Evolutionary conservation across 2,888 invertebrate species (phyloP).

Genomic region (Lasioglossum oenotherae): DNA sequence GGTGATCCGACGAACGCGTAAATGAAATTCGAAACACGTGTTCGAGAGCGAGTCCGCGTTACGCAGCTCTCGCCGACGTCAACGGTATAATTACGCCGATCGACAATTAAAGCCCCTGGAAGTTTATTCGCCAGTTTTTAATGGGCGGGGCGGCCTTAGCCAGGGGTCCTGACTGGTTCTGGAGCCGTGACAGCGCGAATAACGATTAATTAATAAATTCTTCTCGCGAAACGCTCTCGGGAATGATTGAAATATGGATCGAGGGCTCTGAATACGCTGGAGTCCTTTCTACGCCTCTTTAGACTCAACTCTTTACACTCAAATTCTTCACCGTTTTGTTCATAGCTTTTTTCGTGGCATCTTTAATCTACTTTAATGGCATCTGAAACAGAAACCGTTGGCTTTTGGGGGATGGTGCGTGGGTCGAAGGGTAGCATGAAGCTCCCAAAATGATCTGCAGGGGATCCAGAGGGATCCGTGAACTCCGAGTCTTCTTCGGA

Average conservation of each 20-base stretch:
- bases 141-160: constrained; percentile 25
- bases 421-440: neutral
- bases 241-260: constrained; percentile 3
- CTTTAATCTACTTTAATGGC: too few species aligned
- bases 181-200: neutral
- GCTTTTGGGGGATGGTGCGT: neutral
- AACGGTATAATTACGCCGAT: constrained; percentile 29
- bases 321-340: too few species aligned
- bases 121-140: constrained; percentile 19
- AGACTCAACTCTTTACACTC: too few species aligned
- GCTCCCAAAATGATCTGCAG: constrained; percentile 15
- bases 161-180: constrained; percentile 19
- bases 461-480: constrained; percentile 36
- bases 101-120: constrained; percentile 35
- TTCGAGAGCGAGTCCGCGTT: constrained; percentile 15
- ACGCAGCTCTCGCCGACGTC: constrained; percentile 9
- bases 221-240: neutral
- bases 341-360: too few species aligned
- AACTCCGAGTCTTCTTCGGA: constrained; percentile 53
- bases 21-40: constrained; percentile 31
- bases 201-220: constrained; percentile 17
- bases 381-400: neutral
- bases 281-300: neutral
- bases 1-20: neutral
- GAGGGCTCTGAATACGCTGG: neutral